A percentile compares a stretch with the other conserved stretches of the same genome.
Conservation (phyloP, 2,888 invertebrate species). For the Cartodere bifasciata region DNA sequence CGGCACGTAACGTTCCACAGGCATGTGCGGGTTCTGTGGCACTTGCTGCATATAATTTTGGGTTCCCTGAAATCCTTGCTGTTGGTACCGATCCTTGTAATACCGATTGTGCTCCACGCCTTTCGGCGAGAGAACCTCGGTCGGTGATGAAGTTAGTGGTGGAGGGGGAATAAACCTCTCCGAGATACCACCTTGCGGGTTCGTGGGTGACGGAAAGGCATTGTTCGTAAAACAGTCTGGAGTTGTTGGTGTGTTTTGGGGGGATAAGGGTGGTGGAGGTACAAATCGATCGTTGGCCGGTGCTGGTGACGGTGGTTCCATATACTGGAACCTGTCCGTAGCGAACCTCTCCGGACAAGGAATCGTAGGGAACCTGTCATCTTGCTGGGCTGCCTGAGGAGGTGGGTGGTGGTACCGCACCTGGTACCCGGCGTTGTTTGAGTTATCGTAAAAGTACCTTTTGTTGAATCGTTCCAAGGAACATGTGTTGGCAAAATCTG, state of each 20-base stretch:
- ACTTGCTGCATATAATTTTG: conserved; percentile 41
- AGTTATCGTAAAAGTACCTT: too few species aligned
- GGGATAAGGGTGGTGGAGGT: conserved; percentile 49
- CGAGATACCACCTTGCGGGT: conserved; percentile 39
- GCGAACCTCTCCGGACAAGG: conserved; percentile 34
- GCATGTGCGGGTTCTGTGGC: conserved; percentile 56
- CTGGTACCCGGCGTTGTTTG: too few species aligned
- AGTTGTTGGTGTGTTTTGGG: conserved; percentile 37
- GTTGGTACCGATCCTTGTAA: conserved; percentile 15
- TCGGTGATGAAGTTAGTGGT: conserved; percentile 31
- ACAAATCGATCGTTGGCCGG: conserved; percentile 39
- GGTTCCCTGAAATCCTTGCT: conserved; percentile 15
- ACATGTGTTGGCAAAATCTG: too few species aligned
- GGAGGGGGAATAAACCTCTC: conserved; percentile 42
- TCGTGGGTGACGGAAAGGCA: conserved; percentile 37
- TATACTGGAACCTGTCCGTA: conserved; percentile 31
- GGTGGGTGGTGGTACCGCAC: conserved; percentile 32
- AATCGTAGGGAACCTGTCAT: conserved; percentile 28
- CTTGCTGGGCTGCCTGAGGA: conserved; percentile 15
- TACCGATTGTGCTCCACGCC: conserved; percentile 19
- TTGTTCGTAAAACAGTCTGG: conserved; percentile 47
- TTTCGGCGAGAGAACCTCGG: conserved; percentile 29
- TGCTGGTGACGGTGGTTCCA: conserved; percentile 45
- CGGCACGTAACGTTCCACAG: conserved; percentile 59
- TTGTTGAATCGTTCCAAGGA: conserved; percentile 21